Conservation (phyloP, 2,113 vertebrate genomes). For the Sterna hirundo region DNA sequence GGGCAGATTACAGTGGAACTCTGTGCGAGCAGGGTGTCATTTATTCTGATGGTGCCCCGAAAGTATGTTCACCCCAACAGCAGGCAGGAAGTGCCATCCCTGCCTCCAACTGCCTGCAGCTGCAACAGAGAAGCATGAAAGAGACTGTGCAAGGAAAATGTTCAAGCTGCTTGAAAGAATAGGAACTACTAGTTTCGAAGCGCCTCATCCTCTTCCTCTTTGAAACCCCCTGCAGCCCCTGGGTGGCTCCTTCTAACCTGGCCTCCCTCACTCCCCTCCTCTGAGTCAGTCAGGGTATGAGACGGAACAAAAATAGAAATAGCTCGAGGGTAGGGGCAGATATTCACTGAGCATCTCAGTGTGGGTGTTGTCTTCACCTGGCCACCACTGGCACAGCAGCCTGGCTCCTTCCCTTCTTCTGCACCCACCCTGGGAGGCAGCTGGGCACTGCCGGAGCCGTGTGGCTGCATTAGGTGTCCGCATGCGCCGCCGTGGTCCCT, state of each 20-base stretch:
- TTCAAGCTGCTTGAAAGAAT: not conserved
- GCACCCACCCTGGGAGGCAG: not conserved
- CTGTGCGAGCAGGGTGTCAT: not conserved
- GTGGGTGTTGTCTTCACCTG: slow-evolving; percentile 3
- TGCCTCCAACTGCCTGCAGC: slow-evolving; percentile 12
- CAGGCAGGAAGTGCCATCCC: slow-evolving; percentile 21
- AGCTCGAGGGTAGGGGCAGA: slow-evolving; percentile 25
- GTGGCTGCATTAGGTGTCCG: not conserved
- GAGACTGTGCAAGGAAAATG: not conserved
- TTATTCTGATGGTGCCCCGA: slow-evolving; percentile 16
- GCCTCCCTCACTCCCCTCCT: not conserved
- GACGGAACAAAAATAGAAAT: not conserved
- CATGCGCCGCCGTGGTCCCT: rapidly evolving
- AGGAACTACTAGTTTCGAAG: not conserved
- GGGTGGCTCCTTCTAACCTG: not conserved
- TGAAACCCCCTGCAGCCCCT: not conserved
- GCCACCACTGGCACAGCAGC: not conserved
- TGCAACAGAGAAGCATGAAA: not conserved
- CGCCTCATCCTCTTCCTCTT: slow-evolving; percentile 27
- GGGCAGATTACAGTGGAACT: not conserved
- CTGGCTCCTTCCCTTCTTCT: not conserved
- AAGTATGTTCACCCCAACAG: not conserved
- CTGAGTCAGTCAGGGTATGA: slow-evolving; percentile 2
- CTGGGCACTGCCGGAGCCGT: not conserved
- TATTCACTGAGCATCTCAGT: not conserved